phyloP scores from a whole-genome alignment of 2,113 vertebrate species.

The Aix galericulata region DNA sequence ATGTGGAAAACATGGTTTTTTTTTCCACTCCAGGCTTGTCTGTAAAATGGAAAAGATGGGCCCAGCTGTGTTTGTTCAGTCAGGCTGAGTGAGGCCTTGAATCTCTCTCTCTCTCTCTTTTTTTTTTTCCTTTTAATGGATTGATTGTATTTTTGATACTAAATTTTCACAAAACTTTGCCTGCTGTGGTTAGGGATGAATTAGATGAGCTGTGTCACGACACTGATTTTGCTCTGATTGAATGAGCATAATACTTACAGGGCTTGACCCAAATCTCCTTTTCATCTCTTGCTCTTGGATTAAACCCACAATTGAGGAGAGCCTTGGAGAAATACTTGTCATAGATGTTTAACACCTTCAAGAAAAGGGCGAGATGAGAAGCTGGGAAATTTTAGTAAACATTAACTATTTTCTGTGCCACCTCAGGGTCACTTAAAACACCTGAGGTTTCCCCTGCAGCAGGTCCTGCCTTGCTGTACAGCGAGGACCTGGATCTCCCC shows the following conservation, averaged over 20 bases:
- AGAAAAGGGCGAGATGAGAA: neutral
- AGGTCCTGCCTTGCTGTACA: neutral
- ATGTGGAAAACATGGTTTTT: neutral
- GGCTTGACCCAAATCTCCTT: slow-evolving; percentile 50
- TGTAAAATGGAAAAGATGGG: neutral
- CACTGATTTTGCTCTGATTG: neutral
- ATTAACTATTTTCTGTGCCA: accelerated
- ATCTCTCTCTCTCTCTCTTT: neutral
- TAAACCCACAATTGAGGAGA: neutral
- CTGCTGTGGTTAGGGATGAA: neutral
- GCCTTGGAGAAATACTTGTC: neutral
- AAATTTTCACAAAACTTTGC: neutral
- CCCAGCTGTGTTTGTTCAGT: neutral
- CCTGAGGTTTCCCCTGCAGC: neutral
- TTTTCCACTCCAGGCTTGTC: neutral
- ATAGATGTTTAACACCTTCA: neutral
- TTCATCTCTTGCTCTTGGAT: slow-evolving; percentile 11
- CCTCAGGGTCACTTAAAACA: neutral
- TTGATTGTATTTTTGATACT: neutral
- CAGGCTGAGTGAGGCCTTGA: neutral
- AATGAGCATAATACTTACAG: neutral
- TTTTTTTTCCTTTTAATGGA: neutral
- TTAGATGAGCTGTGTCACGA: accelerated
- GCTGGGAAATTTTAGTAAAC: neutral
- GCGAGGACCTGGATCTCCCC: accelerated